Conservation (phyloP, 2,888 invertebrate species). For the Brenthis hecate region DNA sequence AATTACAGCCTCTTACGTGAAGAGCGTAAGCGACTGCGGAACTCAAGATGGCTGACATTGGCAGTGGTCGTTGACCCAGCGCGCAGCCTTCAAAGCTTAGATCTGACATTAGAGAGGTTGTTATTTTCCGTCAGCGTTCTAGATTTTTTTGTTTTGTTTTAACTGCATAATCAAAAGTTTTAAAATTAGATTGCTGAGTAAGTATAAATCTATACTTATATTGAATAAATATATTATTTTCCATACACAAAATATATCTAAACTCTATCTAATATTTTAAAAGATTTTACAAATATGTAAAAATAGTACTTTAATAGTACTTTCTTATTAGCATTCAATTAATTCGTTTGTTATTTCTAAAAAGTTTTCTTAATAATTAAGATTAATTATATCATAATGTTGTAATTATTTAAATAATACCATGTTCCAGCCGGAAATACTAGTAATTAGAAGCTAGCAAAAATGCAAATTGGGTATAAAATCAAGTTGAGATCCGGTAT, state of each 20-base stretch:
- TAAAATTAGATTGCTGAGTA: neutral
- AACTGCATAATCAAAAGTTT: slow-evolving; percentile 22
- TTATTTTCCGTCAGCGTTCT: slow-evolving; percentile 70
- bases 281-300: no score
- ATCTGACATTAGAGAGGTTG: slow-evolving; percentile 79
- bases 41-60: slow-evolving; percentile 83
- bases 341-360: no score
- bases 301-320: no score
- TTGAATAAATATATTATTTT: no score
- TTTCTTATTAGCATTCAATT: no score
- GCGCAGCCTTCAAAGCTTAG: slow-evolving; percentile 80
- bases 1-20: slow-evolving; percentile 82
- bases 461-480: slow-evolving; percentile 15
- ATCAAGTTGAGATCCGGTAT: slow-evolving; percentile 15
- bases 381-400: slow-evolving; percentile 6
- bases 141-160: slow-evolving; percentile 45
- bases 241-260: no score
- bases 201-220: no score
- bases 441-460: slow-evolving; percentile 5
- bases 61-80: slow-evolving; percentile 79
- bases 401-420: slow-evolving; percentile 7
- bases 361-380: no score
- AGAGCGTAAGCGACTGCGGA: slow-evolving; percentile 81
- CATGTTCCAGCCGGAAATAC: neutral
- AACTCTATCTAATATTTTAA: no score